Evolutionary conservation across 2,113 vertebrate species (phyloP).

Genomic region (Halichoerus grypus): DNA sequence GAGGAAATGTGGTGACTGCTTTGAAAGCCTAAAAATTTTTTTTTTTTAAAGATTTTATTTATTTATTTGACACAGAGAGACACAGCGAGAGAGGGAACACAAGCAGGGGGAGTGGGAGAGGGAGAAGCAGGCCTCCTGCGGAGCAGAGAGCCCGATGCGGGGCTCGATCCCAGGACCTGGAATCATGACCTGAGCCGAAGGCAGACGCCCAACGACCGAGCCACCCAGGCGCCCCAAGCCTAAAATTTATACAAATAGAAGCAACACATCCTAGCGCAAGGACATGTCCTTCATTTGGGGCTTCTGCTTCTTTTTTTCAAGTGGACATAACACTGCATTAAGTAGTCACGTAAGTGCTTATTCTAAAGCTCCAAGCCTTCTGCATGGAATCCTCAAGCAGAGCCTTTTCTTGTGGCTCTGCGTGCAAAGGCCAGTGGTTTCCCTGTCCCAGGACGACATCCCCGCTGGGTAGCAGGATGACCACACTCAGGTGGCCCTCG

Average conservation of each 20-base stretch:
- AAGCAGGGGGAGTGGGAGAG: too few relatives aligned
- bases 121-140: too few relatives aligned
- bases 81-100: too few relatives aligned
- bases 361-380: background rate
- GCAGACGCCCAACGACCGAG: too few relatives aligned
- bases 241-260: background rate
- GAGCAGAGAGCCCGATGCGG: too few relatives aligned
- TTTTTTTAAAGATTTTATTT: too few relatives aligned
- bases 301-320: background rate
- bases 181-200: too few relatives aligned
- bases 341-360: fast-evolving
- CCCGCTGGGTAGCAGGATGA: slow-evolving; percentile 74
- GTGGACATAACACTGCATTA: fast-evolving
- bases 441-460: slow-evolving; percentile 79
- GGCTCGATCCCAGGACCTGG: too few relatives aligned
- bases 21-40: background rate
- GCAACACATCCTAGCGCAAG: background rate
- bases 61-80: too few relatives aligned
- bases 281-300: background rate
- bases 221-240: background rate
- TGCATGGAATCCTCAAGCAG: background rate
- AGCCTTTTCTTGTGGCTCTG: background rate
- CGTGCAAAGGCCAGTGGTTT: background rate
- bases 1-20: fast-evolving
- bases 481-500: slow-evolving; percentile 52